Conservation (phyloP, 2,113 vertebrate genomes). For the Chunga burmeisteri region DNA sequence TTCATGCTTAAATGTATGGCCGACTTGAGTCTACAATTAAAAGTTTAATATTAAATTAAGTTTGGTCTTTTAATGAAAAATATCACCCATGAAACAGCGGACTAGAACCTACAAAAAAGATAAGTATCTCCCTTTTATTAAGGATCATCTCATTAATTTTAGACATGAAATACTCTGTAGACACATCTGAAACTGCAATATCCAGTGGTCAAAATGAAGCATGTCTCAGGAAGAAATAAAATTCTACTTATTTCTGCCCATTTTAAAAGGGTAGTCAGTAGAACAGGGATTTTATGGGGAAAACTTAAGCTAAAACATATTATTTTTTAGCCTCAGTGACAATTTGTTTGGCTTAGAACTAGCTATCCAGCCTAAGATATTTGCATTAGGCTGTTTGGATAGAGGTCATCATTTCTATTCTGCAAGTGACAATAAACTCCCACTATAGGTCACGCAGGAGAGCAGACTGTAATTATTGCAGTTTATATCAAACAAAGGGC, state of each 20-base stretch:
- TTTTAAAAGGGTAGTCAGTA: neutral
- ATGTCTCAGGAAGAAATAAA: neutral
- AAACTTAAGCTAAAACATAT: neutral
- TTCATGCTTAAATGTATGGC: neutral
- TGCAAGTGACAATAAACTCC: neutral
- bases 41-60: neutral
- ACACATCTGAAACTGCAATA: neutral
- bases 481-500: neutral
- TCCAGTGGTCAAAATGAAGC: neutral
- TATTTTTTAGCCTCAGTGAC: neutral
- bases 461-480: neutral
- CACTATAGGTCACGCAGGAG: neutral
- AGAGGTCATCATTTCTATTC: neutral
- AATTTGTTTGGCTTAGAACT: neutral
- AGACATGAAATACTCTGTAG: neutral
- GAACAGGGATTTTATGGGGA: neutral
- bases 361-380: neutral
- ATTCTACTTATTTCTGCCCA: neutral
- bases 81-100: neutral
- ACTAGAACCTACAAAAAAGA: neutral
- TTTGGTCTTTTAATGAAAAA: slow-evolving; percentile 8
- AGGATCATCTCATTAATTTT: neutral
- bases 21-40: neutral
- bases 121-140: neutral
- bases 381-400: neutral